Evolutionary conservation across 2,113 vertebrate genomes (phyloP), one percentile per base, ranked within the genome.

Genomic region (Thomomys bottae): DNA sequence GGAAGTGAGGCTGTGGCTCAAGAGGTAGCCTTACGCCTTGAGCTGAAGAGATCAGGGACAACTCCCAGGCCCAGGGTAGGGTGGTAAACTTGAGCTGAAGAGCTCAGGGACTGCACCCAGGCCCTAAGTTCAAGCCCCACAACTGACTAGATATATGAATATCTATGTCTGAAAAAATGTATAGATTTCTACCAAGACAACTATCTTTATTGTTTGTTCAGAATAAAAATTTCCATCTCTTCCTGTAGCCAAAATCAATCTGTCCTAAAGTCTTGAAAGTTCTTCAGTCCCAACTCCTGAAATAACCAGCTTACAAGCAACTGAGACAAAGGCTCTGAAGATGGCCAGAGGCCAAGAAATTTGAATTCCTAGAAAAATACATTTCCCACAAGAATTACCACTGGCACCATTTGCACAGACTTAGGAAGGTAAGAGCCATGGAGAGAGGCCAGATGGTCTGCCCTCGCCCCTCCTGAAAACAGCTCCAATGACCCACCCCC

Each of bases 401-500:
- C 18, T 61, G 24, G 40, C 4, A 23, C 15, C n/a, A 45, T 36
- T 14, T 63, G 30, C 18, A n/a, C 18, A 82, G 61, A 76, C 40
- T 24, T 28, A 18, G 49, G n/a, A 72, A 71, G 64, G 24, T 57
- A 61, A 63, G 1, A 45, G 72, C 18, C 7, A 4, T 0, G 11
- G 38, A 42, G 18, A 4, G 15, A 63, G 76, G 14, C 11, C 11
- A 54, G 49, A 54, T 17, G 49, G 14, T 54, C 49, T 54, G 6
- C 6, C 45, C 6, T 6, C 6, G 45, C 11, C 45, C 45, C 45
- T 45, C 45, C 45, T 11, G 7, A 57, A 54, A 40, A 40, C 20
- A 32, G 67, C 23, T 8, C 11, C 0, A 6, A 42, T 24, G 2
- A 5, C 7, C 18, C 24, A 49, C 1, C 14, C 45, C 30, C 24